These are phyloP conservation scores for Byasa hedistus DNA, from an alignment of 2,888 invertebrate species.

Conservation along the genomic window DNA sequence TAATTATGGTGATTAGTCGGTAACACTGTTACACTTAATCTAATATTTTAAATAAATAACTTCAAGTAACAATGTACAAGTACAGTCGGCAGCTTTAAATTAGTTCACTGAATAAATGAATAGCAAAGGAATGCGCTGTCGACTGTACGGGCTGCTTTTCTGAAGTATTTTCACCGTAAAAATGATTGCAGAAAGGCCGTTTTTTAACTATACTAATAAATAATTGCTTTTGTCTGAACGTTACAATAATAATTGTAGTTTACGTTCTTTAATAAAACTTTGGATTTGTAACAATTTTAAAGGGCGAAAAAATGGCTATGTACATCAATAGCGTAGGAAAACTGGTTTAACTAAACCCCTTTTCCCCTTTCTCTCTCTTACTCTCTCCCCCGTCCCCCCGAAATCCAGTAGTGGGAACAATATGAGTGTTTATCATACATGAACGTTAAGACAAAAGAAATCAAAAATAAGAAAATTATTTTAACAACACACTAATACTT, in stretches of 20 bases:
- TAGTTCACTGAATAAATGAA: constrained; percentile 30
- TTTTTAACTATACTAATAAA: constrained; percentile 51
- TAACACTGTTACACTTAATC: constrained; percentile 55
- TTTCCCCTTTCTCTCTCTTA: no score
- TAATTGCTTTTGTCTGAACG: constrained; percentile 13
- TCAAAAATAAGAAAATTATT: constrained; percentile 7
- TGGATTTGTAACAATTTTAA: neutral
- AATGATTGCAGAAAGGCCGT: constrained; percentile 74
- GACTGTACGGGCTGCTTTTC: constrained; percentile 56
- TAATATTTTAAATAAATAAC: constrained; percentile 69
- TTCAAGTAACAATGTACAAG: constrained; percentile 57
- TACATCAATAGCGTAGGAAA: no score
- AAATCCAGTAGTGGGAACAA: no score
- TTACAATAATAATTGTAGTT: neutral
- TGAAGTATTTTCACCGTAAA: constrained; percentile 66
- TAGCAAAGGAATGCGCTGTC: constrained; percentile 40
- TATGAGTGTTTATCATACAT: no score
- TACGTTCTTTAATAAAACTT: neutral
- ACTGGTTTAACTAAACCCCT: no score
- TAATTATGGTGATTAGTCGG: constrained; percentile 38
- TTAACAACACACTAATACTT: constrained; percentile 26
- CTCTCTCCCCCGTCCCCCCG: no score
- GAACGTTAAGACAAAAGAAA: constrained; percentile 8
- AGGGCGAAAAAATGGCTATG: no score
- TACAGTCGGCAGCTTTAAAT: constrained; percentile 42